Evolutionary conservation across 1,140 invertebrate species (phyloP), one percentile per base, ranked within the genome.

Genomic region (Philaenus spumarius): DNA sequence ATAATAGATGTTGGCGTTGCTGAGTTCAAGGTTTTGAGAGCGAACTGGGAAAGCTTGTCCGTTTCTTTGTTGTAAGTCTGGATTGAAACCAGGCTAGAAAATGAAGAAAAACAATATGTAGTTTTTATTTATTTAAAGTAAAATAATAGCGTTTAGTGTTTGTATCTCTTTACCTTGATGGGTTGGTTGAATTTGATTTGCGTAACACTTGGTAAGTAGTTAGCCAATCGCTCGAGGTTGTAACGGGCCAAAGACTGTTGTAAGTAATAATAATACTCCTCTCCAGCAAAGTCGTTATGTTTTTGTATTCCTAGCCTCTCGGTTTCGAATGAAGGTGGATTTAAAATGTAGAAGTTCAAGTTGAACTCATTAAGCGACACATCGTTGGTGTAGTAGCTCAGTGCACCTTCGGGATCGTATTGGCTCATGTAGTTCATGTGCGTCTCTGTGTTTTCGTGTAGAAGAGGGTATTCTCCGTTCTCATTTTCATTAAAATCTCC

Each of bases 341-440:
- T 82, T 19, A 80, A 77, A 23, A 86, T 60, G 54, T 82, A 77
- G 43, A 78, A 73, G 63, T 84, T 82, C 64, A 80, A 82, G 69
- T 89, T 86, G 64, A 81, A 83, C 1, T 79, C 68, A 65, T 87
- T 86, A n/a, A 89, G 72, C 58, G 80, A 81, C 53, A 82, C 73
- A 70, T 89, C 88, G 60, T 90, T 82, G 0, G 83, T 83, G 75
- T 83, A 90, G 69, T 90, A 90, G 19, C 77, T 74, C 17, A 90
- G 47, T 50, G 78, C 72, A 55, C 80, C 76, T 64, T 89, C 83
- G 1, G 74, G 68, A 62, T 80, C 73, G 12, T 69, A 58, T 30
- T 73, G 67, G 24, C 79, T 66, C 12, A 78, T 72, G 52, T 40
- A 23, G 15, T 52, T 2, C 15, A 34, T 3, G 23, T 24, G 12